phyloP scores from a whole-genome alignment of 2,888 invertebrate species.

The Iphiclides podalirius region DNA sequence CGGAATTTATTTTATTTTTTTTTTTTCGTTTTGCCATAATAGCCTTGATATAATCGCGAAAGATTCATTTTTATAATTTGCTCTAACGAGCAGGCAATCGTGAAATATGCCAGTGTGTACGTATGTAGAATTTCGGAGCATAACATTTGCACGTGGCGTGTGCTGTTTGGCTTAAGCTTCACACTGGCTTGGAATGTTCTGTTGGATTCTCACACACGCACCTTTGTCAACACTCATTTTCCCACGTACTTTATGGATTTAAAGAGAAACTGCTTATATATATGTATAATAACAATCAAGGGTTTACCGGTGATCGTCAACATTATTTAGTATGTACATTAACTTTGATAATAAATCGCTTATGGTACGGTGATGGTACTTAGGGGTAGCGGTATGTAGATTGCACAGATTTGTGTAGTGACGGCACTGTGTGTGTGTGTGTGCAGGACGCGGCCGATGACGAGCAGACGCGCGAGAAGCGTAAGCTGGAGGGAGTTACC shows the following conservation, averaged over 20 bases:
- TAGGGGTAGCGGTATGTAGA: slow-evolving; percentile 32
- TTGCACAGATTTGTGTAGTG: slow-evolving; percentile 36
- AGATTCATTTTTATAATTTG: neutral
- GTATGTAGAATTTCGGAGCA: no score
- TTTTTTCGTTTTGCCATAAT: no score
- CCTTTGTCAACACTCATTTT: no score
- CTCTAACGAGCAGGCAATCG: neutral
- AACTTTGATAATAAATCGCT: neutral
- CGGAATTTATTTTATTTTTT: no score
- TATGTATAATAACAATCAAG: no score
- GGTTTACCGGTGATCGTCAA: neutral
- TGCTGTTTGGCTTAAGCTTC: no score
- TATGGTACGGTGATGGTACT: slow-evolving; percentile 24
- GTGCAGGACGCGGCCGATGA: slow-evolving; percentile 68
- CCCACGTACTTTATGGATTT: no score
- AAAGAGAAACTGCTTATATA: no score
- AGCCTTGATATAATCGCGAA: neutral
- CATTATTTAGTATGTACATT: neutral
- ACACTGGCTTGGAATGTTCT: neutral
- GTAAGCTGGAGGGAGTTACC: slow-evolving; percentile 84
- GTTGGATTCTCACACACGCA: no score
- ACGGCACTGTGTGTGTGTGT: slow-evolving; percentile 45
- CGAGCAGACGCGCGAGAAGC: slow-evolving; percentile 83
- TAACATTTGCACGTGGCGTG: no score
- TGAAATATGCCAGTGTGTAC: neutral